A percentile compares a stretch with the other conserved stretches of the same genome.
Conservation (phyloP, 2,113 vertebrate species). For the Rhinoderma darwinii region DNA sequence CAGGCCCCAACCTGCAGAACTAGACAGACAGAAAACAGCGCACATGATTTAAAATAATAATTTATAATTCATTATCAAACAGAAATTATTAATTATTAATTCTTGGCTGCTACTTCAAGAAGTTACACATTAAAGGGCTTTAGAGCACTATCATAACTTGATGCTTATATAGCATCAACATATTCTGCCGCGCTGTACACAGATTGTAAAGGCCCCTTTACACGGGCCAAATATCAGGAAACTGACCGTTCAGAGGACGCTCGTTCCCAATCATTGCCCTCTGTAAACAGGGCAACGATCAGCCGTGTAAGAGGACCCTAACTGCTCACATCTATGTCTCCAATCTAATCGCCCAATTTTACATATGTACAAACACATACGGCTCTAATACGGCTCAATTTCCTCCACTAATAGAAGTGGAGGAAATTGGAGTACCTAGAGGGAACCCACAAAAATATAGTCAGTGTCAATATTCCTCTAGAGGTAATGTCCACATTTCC, state of each 20-base stretch:
- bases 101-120: not conserved
- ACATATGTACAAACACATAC: not conserved
- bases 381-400: too few relatives aligned
- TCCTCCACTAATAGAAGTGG: not conserved
- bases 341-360: not conserved
- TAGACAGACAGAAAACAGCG: not conserved
- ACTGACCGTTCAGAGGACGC: too few relatives aligned
- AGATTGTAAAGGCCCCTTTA: too few relatives aligned
- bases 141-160: not conserved
- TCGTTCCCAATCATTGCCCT: too few relatives aligned
- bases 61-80: constrained; percentile 12
- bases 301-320: too few relatives aligned
- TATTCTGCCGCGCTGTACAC: not conserved
- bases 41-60: not conserved
- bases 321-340: not conserved
- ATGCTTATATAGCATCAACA: not conserved
- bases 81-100: not conserved
- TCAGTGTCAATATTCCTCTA: not conserved
- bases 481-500: not conserved
- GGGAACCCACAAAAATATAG: not conserved
- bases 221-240: too few relatives aligned
- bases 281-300: too few relatives aligned
- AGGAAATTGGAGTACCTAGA: not conserved
- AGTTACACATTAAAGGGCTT: not conserved
- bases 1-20: constrained; percentile 10